These are phyloP conservation scores for Nasonia longicornis DNA, from an alignment of 1,140 invertebrate species.

Conservation along the genomic window DNA sequence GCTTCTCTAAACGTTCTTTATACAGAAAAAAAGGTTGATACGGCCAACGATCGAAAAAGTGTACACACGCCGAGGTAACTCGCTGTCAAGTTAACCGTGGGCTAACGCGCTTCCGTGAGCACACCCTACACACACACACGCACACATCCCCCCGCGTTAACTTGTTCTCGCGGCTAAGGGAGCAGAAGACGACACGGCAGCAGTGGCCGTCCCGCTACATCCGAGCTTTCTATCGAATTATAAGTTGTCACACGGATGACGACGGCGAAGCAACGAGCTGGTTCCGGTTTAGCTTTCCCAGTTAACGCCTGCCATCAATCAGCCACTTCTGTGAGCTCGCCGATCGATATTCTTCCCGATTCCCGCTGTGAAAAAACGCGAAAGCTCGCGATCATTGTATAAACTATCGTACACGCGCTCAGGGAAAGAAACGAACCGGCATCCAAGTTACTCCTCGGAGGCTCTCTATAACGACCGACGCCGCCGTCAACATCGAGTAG, in stretches of 20 bases:
- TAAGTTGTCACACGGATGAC: conserved; percentile 64
- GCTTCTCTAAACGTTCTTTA: not conserved
- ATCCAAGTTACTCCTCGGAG: not conserved
- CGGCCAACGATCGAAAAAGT: too few species aligned
- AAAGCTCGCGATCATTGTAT: too few species aligned
- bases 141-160: not conserved
- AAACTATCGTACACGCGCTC: not conserved
- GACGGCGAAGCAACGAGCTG: conserved; percentile 53
- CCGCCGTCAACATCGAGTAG: not conserved
- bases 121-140: not conserved
- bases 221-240: conserved; percentile 61
- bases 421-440: conserved; percentile 41
- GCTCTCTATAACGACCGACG: not conserved
- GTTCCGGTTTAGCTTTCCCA: conserved; percentile 58
- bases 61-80: not conserved
- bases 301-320: conserved; percentile 50
- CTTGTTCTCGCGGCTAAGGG: conserved; percentile 30
- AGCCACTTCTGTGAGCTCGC: conserved; percentile 11
- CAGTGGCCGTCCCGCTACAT: not conserved
- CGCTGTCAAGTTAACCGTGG: not conserved
- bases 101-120: too few species aligned
- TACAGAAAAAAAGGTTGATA: not conserved
- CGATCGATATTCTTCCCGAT: too few species aligned
- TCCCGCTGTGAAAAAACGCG: too few species aligned
- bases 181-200: not conserved